Conservation (phyloP, 2,888 invertebrate species). For the Meandrusa payeni region DNA sequence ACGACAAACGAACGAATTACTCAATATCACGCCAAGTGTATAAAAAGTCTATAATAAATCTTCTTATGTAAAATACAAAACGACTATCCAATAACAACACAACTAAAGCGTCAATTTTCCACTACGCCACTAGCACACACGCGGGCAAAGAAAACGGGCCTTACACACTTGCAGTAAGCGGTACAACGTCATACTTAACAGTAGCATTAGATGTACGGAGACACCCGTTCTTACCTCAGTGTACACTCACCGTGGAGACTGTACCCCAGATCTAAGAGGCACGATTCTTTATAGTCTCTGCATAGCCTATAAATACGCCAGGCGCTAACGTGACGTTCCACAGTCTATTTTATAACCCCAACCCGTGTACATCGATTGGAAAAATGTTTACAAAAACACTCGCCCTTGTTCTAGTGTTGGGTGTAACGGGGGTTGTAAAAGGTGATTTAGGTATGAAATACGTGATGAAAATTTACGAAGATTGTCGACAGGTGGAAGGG, state of each 20-base stretch:
- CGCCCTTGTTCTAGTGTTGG: conserved; percentile 39
- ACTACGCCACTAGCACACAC: conserved; percentile 48
- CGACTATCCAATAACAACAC: conserved; percentile 33
- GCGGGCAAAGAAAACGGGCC: conserved; percentile 24
- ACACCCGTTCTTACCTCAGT: conserved; percentile 21
- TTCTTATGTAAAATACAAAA: too few relatives aligned
- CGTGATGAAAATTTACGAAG: conserved; percentile 87
- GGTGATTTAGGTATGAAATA: conserved; percentile 83
- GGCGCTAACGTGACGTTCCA: conserved; percentile 41
- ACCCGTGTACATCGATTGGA: conserved; percentile 48
- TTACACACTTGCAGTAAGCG: conserved; percentile 28
- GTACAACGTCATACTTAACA: conserved; percentile 19
- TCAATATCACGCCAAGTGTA: too few relatives aligned
- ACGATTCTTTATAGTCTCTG: conserved; percentile 49
- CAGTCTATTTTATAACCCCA: conserved; percentile 78
- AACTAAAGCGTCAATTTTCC: conserved; percentile 45
- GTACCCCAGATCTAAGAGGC: conserved; percentile 52
- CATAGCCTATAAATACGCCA: conserved; percentile 70
- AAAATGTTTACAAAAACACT: conserved; percentile 59
- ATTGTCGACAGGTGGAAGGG: conserved; percentile 86
- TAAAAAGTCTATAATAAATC: too few relatives aligned
- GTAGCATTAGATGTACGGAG: conserved; percentile 6
- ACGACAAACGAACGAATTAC: too few relatives aligned
- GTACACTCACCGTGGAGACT: conserved; percentile 31
- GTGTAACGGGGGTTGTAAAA: conserved; percentile 40